A percentile compares a stretch with the other conserved stretches of the same genome.
These are phyloP conservation scores for Amblyornis subalaris DNA, from an alignment of 2,113 vertebrate genomes.

Conservation along the genomic window DNA sequence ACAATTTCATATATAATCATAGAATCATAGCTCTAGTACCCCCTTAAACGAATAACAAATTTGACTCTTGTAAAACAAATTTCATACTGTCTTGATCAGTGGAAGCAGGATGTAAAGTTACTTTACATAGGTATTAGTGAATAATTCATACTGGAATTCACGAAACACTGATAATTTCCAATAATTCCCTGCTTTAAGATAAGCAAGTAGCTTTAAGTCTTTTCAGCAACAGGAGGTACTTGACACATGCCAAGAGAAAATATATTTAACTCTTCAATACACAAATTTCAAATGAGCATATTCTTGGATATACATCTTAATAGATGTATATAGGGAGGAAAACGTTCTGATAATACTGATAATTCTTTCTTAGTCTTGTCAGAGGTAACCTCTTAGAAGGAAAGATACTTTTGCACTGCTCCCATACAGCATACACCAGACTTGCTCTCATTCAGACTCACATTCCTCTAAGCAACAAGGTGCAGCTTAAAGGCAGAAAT, in stretches of 20 bases:
- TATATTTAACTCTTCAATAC: background rate
- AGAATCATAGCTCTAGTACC: background rate
- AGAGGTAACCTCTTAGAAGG: background rate
- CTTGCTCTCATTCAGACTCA: background rate
- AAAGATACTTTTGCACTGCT: background rate
- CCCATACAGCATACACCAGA: background rate
- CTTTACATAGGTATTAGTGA: background rate
- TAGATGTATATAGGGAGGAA: background rate
- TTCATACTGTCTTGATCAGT: background rate
- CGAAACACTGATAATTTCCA: background rate
- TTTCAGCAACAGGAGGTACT: background rate
- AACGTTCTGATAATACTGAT: background rate
- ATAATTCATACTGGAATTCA: background rate
- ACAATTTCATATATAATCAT: background rate
- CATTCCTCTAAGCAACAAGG: background rate
- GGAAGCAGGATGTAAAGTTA: background rate
- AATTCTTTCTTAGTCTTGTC: background rate
- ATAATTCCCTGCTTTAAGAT: background rate
- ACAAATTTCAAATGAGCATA: background rate
- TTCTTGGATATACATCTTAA: background rate
- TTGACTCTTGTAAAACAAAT: background rate
- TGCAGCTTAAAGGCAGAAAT: background rate
- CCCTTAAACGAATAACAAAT: background rate
- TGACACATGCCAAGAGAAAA: background rate
- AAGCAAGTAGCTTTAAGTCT: background rate